These are phyloP conservation scores for Chiridota heheva DNA, from an alignment of 35 echinoderm and acorn worm genomes.

Conservation along the genomic window DNA sequence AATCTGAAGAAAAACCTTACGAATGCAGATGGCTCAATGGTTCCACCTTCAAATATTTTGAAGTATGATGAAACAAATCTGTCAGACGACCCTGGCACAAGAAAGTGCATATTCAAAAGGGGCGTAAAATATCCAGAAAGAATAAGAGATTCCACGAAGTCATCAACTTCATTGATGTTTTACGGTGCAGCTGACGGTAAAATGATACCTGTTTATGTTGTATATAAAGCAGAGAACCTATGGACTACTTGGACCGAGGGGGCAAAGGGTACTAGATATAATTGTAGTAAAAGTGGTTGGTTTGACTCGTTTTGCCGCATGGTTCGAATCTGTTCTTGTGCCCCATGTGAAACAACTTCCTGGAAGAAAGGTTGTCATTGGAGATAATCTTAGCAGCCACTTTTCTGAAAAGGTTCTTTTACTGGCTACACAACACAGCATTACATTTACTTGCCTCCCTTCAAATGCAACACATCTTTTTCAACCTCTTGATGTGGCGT, in stretches of 20 bases:
- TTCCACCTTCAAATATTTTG: slow-evolving; percentile 22
- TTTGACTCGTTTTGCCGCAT: slow-evolving; percentile 9
- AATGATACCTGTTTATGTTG: slow-evolving; percentile 38
- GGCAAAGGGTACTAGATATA: slow-evolving; percentile 24
- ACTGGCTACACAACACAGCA: slow-evolving; percentile 25
- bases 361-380: slow-evolving; percentile 27
- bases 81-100: slow-evolving; percentile 20
- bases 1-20: slow-evolving; percentile 11
- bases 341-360: neutral
- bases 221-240: slow-evolving; percentile 32
- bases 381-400: slow-evolving; percentile 26
- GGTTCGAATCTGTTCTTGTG: slow-evolving; percentile 16
- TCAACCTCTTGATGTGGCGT: slow-evolving; percentile 42
- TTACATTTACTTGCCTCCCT: slow-evolving; percentile 27
- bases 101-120: slow-evolving; percentile 32
- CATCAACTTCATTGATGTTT: slow-evolving; percentile 20
- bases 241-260: slow-evolving; percentile 30
- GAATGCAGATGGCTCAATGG: slow-evolving; percentile 23
- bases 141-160: slow-evolving; percentile 18
- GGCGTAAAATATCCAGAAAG: slow-evolving; percentile 24
- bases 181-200: slow-evolving; percentile 14
- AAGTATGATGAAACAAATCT: slow-evolving; percentile 29
- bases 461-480: slow-evolving; percentile 32
- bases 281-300: slow-evolving; percentile 26
- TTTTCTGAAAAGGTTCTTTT: slow-evolving; percentile 40